phyloP scores from a whole-genome alignment of 1,140 invertebrate genomes.

The Diachasma alloeum region DNA sequence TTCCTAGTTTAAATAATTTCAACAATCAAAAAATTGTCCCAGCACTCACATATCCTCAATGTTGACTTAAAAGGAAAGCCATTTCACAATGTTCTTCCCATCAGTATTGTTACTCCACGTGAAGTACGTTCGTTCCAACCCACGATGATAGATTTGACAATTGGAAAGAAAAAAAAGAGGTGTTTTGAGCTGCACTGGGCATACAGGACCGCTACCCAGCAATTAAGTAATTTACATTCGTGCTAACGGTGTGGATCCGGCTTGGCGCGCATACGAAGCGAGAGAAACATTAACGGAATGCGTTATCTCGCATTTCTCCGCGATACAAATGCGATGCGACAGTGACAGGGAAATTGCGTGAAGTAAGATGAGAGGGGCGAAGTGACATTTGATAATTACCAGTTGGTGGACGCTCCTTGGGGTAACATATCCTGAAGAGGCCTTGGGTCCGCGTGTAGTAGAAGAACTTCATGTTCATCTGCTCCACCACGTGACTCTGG shows the following conservation, averaged over 20 bases:
- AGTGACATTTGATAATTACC: constrained; percentile 63
- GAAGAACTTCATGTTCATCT: constrained; percentile 83
- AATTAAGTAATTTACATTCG: constrained; percentile 24
- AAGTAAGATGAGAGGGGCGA: neutral
- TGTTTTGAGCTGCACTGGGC: neutral
- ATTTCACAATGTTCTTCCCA: neutral
- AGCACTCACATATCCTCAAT: too few relatives aligned
- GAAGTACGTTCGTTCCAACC: neutral
- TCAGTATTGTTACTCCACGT: neutral
- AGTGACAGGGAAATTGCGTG: neutral
- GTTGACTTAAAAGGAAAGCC: too few relatives aligned
- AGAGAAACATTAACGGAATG: constrained; percentile 22
- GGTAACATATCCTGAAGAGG: constrained; percentile 90
- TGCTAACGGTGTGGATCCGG: constrained; percentile 21
- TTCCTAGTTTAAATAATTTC: too few relatives aligned
- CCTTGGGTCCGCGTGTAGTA: constrained; percentile 88
- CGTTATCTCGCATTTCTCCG: neutral
- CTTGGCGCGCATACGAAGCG: constrained; percentile 3
- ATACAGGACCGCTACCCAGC: neutral
- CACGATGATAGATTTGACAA: neutral
- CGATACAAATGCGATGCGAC: neutral
- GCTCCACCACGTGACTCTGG: constrained; percentile 77
- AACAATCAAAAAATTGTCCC: too few relatives aligned
- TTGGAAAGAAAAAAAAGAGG: neutral
- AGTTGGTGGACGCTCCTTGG: constrained; percentile 84